These are phyloP conservation scores for Amphiprion clarkii DNA, from an alignment of 2,797 vertebrate species.

Conservation along the genomic window DNA sequence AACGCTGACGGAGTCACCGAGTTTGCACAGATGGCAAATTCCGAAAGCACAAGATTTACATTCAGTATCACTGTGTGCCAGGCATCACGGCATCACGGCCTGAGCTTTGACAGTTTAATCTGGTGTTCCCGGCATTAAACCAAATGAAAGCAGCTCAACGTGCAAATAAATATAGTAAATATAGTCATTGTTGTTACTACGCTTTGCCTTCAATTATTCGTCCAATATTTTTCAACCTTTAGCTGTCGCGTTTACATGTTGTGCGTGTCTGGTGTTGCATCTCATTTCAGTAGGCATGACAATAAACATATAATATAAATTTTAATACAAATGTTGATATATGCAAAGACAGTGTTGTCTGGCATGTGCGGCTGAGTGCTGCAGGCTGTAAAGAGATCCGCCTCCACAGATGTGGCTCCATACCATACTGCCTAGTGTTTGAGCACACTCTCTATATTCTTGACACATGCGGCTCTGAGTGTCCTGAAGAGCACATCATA, in stretches of 20 bases:
- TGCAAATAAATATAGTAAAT: slow-evolving; percentile 28
- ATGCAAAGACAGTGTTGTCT: neutral
- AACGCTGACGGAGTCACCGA: slow-evolving; percentile 2
- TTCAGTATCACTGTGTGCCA: slow-evolving; percentile 19
- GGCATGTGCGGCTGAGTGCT: slow-evolving; percentile 1
- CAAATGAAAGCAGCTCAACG: slow-evolving; percentile 21
- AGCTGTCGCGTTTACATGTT: neutral
- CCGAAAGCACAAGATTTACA: slow-evolving; percentile 35
- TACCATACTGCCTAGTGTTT: neutral
- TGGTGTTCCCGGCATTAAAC: slow-evolving; percentile 18
- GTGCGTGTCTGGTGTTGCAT: slow-evolving; percentile 2
- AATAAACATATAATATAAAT: neutral
- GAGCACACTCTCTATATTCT: slow-evolving; percentile 21
- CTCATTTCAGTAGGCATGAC: neutral
- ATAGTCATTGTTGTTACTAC: slow-evolving; percentile 3
- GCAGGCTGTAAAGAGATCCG: slow-evolving; percentile 12
- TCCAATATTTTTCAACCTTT: slow-evolving; percentile 11
- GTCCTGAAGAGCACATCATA: slow-evolving; percentile 22
- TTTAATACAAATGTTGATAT: neutral
- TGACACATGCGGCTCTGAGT: slow-evolving; percentile 18
- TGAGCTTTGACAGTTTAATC: slow-evolving; percentile 41
- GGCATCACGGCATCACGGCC: slow-evolving; percentile 3
- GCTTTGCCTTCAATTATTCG: slow-evolving; percentile 13
- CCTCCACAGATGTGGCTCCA: neutral
- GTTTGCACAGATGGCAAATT: slow-evolving; percentile 47